Evolutionary conservation across 2,797 vertebrate species (phyloP), one percentile per base, ranked within the genome.

Genomic region (Sparus aurata): DNA sequence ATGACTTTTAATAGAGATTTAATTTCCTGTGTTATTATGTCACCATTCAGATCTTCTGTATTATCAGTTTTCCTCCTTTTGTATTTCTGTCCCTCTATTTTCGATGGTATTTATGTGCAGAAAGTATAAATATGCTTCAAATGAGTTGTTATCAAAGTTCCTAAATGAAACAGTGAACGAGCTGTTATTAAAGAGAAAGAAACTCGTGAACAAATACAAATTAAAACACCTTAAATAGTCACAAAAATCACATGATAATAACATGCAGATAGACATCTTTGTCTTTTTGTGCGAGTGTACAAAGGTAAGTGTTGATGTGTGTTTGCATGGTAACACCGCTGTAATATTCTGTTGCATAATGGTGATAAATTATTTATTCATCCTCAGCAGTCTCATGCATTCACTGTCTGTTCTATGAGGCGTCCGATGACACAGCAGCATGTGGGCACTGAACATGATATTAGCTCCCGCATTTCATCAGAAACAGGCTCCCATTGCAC

Each of bases 381-480:
- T 87, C 64, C 23, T 72, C 68, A 38, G 75, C 76, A 5, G 73
- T 27, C 74, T 85, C 53, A 54, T 77, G 69, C 81, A 4, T 82
- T 77, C 47, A 16, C 86, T 62, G 90, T 85, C 84, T 88, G 89
- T 87, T 41, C 75, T 55, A 3, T 49, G 79, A 85, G 84, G 89
- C 46, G 20, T 93, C 86, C 62, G 82, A 73, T 93, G 85, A 88
- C 89, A 84, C 85, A 52, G 22, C 88, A 86, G 88, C 85, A 85
- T 57, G 85, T 20, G 65, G 80, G 64, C 73, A 16, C 64, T 9
- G 67, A 73, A 46, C 73, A 45, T 18, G 9, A 50, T 27, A n/a
- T 22, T 0, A 65, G 34, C 53, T 22, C 22, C 18, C n/a, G 55
- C 53, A 34, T 60, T 49, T 55, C 69, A 67, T 3, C 1, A 64